Evolutionary conservation across 2,113 vertebrate genomes (phyloP).

Genomic region (Leptodactylus fuscus): DNA sequence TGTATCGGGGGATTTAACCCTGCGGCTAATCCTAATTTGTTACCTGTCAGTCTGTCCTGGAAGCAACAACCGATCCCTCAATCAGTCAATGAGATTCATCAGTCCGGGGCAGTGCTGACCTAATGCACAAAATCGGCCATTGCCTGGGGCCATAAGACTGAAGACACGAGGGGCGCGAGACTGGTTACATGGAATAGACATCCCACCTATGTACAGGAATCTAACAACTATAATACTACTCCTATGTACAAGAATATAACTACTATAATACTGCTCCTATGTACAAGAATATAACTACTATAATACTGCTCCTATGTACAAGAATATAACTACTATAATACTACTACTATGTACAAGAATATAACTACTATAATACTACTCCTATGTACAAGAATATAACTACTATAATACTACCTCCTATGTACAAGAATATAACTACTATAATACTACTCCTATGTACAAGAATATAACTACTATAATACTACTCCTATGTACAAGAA

Average conservation of each 20-base stretch:
- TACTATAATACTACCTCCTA: slow-evolving; percentile 2
- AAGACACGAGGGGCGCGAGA: background rate
- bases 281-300: background rate
- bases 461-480: too few species aligned
- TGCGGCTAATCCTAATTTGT: background rate
- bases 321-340: too few species aligned
- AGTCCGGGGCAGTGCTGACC: background rate
- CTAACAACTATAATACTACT: too few species aligned
- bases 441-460: too few species aligned
- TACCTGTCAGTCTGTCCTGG: background rate
- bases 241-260: background rate
- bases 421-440: too few species aligned
- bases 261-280: slow-evolving; percentile 4
- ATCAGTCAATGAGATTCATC: background rate
- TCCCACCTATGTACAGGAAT: too few species aligned
- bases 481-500: too few species aligned
- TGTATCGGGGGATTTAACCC: background rate
- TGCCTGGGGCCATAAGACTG: background rate
- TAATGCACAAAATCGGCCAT: background rate
- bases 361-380: too few species aligned
- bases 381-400: background rate
- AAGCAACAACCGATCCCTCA: background rate
- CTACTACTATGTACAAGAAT: too few species aligned
- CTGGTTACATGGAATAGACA: background rate
- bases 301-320: too few species aligned